Percentiles rank a stretch among this genome's conserved stretches.
phyloP scores from a whole-genome alignment of 2,797 vertebrate species.

The Sternotherus odoratus region DNA sequence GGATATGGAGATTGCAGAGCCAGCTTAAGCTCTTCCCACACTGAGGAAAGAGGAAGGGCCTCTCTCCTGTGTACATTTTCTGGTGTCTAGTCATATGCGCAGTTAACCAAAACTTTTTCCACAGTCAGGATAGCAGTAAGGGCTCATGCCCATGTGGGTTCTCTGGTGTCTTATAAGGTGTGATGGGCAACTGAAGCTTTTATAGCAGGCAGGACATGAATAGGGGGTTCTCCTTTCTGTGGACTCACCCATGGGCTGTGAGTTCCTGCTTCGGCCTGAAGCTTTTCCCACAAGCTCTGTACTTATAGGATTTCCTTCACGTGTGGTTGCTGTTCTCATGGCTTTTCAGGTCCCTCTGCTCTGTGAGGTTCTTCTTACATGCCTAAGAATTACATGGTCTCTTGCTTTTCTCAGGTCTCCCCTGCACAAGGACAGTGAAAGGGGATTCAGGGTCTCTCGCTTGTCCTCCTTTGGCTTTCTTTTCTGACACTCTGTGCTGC shows the following conservation, averaged over 20 bases:
- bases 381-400: not conserved
- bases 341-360: not conserved
- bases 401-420: not conserved
- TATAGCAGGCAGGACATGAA: not conserved
- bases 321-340: not conserved
- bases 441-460: not conserved
- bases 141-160: not conserved
- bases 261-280: too few species aligned
- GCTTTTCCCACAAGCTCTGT: not conserved
- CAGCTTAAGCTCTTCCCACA: not conserved
- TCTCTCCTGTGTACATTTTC: not conserved
- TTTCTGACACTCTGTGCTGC: not conserved
- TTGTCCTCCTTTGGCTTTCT: not conserved
- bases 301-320: not conserved
- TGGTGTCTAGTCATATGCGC: not conserved
- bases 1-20: not conserved
- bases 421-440: not conserved
- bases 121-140: not conserved
- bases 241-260: not conserved
- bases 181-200: not conserved
- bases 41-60: not conserved
- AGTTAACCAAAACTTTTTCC: not conserved
- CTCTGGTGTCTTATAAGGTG: not conserved
- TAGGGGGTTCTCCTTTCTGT: not conserved
- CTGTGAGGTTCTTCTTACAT: not conserved